Base-by-base conservation (phyloP, 1,140 invertebrate genomes). In the Temnothorax nylanderi region DNA sequence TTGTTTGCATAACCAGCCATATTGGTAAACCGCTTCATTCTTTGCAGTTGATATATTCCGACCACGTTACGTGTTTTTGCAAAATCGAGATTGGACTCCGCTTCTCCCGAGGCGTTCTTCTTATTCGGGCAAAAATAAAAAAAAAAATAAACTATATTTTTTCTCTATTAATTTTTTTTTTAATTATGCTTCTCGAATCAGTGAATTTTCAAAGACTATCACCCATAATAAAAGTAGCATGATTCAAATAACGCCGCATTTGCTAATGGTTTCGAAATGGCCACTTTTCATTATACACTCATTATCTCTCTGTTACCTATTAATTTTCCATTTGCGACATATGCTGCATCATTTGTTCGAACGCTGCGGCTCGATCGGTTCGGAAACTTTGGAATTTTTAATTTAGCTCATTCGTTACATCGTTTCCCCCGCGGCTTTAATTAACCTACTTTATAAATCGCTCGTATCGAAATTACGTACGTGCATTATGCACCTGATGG, bases 1-100 rank as follows among this genome's bases (percentile, higher is more conserved):
- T 85, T 89, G 89, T 92, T 92, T 91, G 89, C 89, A 90, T 91
- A 90, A 90, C 74, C 90, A 81, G 80, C 78, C 90, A 86, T 91
- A 91, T 91, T 87, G 91, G 89, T 32, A 64, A 44, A 62, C 74
- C 41, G 80, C 69, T 84, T 84, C 26, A 75, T 84, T 74, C 80
- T 75, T 44, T 26, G n/a, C n/a, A n/a, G 41, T 74, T 75, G 47
- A 75, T 75, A 34, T 75, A 74, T 74, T 75, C 41, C 54, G 69
- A 60, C 80, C 44, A 18, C 69, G 37, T 44, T 21, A 32, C 21
- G 67, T 32, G 69, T 74, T 60, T 26, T 62, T 60, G 56, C 21
- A 44, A 84, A 84, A 84, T 84, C 41, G 41, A 74, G 69, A 84
- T 84, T 75, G 41, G 54, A 16, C 26, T 58, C 13, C 13, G 34